phyloP scores from a whole-genome alignment of 2,888 invertebrate species.

The Acanthococcus lagerstroemiae region DNA sequence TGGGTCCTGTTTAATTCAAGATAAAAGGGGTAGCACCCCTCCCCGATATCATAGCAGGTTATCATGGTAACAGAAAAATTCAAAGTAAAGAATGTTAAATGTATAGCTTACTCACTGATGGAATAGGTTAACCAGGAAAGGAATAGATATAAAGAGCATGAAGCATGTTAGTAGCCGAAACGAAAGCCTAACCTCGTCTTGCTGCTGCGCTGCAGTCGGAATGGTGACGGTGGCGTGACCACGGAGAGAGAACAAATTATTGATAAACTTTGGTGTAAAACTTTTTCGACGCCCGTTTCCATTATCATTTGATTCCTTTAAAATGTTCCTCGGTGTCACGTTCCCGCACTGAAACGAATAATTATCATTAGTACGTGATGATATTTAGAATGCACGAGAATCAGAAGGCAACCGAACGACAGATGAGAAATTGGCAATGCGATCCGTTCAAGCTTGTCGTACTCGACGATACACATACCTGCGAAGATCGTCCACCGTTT shows the following conservation, averaged over 20 bases:
- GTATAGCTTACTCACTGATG: too few species aligned
- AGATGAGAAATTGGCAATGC: neutral
- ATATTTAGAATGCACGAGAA: neutral
- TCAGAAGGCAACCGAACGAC: neutral
- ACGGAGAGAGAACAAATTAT: constrained; percentile 11
- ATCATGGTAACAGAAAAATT: too few species aligned
- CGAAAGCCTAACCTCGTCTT: constrained; percentile 24
- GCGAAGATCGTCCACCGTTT: constrained; percentile 62
- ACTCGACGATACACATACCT: constrained; percentile 2
- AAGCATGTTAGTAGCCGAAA: constrained; percentile 13
- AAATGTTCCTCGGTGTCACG: constrained; percentile 46
- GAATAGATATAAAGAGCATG: constrained; percentile 2
- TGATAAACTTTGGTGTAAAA: constrained; percentile 22
- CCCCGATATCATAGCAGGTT: too few species aligned
- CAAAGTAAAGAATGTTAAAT: too few species aligned
- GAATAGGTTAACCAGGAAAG: neutral
- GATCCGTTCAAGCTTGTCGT: too few species aligned
- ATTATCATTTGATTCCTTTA: constrained; percentile 47
- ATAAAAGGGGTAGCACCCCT: too few species aligned
- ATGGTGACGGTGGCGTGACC: constrained; percentile 18
- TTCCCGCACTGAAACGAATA: neutral
- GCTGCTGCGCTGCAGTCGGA: neutral
- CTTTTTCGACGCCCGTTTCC: constrained; percentile 16
- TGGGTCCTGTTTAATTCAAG: too few species aligned
- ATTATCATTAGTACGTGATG: neutral